phyloP scores from a whole-genome alignment of 2,113 vertebrate species.

The Alligator sinensis region DNA sequence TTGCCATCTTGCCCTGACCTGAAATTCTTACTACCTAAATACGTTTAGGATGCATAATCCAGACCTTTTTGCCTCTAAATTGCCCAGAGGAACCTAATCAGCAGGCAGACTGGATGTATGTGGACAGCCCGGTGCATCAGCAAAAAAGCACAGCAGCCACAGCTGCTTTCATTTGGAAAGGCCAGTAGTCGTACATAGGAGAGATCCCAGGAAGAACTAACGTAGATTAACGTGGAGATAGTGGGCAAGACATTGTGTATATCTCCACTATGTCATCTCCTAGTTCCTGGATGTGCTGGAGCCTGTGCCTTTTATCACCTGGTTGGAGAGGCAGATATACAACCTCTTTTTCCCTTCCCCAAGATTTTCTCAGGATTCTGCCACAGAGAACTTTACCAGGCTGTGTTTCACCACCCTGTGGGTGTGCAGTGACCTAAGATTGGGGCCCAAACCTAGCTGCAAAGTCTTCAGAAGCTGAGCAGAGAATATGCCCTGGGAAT shows the following conservation, averaged over 20 bases:
- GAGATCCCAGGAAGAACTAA: neutral
- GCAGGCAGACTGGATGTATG: no score
- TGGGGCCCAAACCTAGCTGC: neutral
- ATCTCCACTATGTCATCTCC: accelerated
- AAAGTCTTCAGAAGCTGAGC: neutral
- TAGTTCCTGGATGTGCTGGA: neutral
- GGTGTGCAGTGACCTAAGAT: neutral
- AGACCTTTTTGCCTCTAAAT: no score
- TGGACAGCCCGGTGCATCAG: no score
- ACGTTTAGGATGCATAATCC: no score
- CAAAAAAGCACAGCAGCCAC: no score
- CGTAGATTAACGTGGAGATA: neutral
- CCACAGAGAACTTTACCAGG: neutral
- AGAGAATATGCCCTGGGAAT: neutral
- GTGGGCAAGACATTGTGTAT: neutral
- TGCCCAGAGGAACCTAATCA: no score
- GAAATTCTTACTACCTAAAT: no score
- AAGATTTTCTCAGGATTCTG: neutral
- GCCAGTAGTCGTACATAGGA: neutral
- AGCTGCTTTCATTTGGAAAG: no score
- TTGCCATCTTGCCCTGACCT: no score
- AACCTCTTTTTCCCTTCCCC: neutral
- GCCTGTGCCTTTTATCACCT: neutral
- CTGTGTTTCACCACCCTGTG: neutral
- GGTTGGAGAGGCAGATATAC: accelerated